Evolutionary conservation across 2,888 invertebrate species (phyloP).

Genomic region (Cerceris ruficornis): DNA sequence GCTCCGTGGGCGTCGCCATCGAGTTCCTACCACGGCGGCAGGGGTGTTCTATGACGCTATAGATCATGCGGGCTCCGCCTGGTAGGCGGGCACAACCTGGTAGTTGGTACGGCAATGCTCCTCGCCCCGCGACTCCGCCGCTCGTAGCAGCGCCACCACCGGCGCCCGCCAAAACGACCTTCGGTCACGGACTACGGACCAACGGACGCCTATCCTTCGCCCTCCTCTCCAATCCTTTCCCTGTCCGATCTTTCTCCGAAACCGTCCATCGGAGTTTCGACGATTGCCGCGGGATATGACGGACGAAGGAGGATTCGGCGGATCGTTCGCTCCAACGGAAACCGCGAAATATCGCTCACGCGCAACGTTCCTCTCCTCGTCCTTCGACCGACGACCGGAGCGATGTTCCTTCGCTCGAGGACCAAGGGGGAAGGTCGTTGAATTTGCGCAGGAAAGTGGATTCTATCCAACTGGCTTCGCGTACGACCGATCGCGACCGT

Average conservation of each 20-base stretch:
- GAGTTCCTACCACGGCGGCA: conserved; percentile 69
- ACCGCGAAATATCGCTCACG: no score
- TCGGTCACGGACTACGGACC: conserved; percentile 36
- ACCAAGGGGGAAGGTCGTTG: no score
- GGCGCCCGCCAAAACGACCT: conserved; percentile 66
- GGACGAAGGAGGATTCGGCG: no score
- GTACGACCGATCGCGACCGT: no score
- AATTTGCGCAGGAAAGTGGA: no score
- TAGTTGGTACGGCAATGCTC: conserved; percentile 65
- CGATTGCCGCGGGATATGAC: no score
- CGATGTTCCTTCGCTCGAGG: no score
- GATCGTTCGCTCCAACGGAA: no score
- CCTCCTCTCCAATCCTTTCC: conserved; percentile 40
- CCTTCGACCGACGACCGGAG: no score
- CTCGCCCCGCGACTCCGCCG: conserved; percentile 54
- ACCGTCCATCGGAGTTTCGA: conserved; percentile 5
- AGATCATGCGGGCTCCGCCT: conserved; percentile 80
- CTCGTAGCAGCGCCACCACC: conserved; percentile 61
- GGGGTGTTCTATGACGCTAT: conserved; percentile 81
- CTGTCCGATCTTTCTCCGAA: conserved; percentile 18
- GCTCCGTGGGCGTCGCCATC: conserved; percentile 77
- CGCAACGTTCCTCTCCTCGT: no score
- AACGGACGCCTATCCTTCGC: conserved; percentile 45
- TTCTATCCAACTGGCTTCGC: no score
- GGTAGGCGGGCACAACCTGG: conserved; percentile 64